Conservation (phyloP, 2,888 invertebrate genomes). For the Myopa testacea region DNA sequence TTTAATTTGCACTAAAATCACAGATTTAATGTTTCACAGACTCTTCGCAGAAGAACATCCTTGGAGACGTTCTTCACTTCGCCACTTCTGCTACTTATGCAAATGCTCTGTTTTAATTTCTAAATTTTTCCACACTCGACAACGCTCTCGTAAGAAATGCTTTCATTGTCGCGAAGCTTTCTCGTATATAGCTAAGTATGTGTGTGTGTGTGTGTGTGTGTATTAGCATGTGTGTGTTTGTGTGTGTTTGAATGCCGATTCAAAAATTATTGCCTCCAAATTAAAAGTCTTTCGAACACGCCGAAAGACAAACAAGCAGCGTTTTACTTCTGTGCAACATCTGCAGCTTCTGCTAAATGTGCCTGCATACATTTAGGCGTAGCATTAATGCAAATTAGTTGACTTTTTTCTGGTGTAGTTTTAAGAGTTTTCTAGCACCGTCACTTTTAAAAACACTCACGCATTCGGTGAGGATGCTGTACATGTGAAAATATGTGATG, state of each 20-base stretch:
- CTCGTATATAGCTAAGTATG: slow-evolving; percentile 9
- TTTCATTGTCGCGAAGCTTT: slow-evolving; percentile 8
- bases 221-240: slow-evolving; percentile 14
- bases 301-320: slow-evolving; percentile 3
- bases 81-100: slow-evolving; percentile 48
- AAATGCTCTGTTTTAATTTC: slow-evolving; percentile 49
- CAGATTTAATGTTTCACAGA: no score
- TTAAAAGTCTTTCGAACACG: slow-evolving; percentile 28
- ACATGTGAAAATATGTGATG: background rate
- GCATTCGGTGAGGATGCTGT: background rate
- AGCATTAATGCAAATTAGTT: slow-evolving; percentile 35
- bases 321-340: slow-evolving; percentile 10
- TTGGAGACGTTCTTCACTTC: background rate
- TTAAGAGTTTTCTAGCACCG: slow-evolving; percentile 12
- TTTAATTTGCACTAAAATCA: no score
- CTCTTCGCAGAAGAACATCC: no score
- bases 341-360: slow-evolving; percentile 27
- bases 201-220: background rate
- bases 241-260: slow-evolving; percentile 40
- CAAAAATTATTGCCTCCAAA: slow-evolving; percentile 33
- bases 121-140: slow-evolving; percentile 39
- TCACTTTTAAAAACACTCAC: slow-evolving; percentile 21
- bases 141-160: slow-evolving; percentile 15
- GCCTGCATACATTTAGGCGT: slow-evolving; percentile 38
- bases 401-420: slow-evolving; percentile 20